These are phyloP conservation scores for Heliconius congener DNA, from an alignment of 1,140 invertebrate genomes.

Conservation along the genomic window DNA sequence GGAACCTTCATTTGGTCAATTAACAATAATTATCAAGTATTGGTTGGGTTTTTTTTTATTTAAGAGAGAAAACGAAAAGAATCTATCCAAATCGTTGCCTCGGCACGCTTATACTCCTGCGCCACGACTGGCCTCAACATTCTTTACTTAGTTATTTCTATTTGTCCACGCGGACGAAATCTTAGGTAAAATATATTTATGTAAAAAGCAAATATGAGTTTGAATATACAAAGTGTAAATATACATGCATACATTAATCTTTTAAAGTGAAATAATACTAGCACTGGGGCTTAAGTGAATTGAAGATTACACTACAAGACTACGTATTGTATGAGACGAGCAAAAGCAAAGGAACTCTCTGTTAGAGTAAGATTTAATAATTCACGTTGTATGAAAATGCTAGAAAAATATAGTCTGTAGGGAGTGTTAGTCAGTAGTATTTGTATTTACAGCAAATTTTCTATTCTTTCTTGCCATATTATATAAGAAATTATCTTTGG, in stretches of 20 bases:
- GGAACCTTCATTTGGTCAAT: no score
- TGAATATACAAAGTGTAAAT: no score
- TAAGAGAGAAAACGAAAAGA: no score
- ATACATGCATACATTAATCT: neutral
- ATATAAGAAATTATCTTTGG: neutral
- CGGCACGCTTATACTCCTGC: no score
- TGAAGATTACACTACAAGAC: conserved; percentile 1
- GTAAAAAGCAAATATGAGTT: no score
- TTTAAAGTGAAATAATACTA: conserved; percentile 2
- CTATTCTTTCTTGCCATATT: neutral
- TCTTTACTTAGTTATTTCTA: no score
- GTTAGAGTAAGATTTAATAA: neutral
- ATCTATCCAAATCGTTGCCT: no score
- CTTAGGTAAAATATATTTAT: no score
- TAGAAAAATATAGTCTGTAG: neutral
- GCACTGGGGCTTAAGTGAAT: neutral
- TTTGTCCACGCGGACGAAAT: no score
- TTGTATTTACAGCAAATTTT: neutral
- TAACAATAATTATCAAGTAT: no score
- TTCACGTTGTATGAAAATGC: neutral
- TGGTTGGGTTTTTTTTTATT: no score
- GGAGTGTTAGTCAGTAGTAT: neutral
- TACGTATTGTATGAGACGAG: neutral
- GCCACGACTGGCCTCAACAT: no score
- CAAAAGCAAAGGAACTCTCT: conserved; percentile 1